Percentiles rank a stretch among this genome's conserved stretches.
Conservation (phyloP, 2,888 invertebrate genomes). For the Erpobdella octoculata region DNA sequence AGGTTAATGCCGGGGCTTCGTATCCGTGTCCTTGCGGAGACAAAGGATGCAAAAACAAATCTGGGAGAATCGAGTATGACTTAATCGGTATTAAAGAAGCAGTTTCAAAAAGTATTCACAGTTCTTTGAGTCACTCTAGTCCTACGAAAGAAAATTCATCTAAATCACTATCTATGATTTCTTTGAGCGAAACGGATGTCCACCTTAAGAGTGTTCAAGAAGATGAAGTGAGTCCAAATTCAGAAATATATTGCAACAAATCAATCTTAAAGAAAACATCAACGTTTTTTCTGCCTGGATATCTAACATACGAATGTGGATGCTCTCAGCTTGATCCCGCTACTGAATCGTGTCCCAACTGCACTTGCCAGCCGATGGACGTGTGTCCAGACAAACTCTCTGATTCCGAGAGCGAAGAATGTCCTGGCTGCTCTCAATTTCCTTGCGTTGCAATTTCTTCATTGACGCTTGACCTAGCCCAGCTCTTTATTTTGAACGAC, state of each 20-base stretch:
- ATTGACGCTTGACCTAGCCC: not conserved
- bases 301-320: not conserved
- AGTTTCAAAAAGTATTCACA: no score
- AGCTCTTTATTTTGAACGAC: not conserved
- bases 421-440: not conserved
- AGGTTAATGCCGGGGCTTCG: not conserved
- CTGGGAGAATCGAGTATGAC: not conserved
- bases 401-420: not conserved
- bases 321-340: not conserved
- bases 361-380: not conserved
- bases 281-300: not conserved
- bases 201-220: not conserved
- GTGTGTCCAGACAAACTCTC: not conserved
- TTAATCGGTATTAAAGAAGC: not conserved
- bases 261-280: not conserved
- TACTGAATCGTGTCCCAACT: not conserved
- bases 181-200: not conserved
- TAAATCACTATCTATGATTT: not conserved
- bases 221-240: not conserved
- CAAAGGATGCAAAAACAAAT: not conserved
- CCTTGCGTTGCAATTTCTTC: not conserved
- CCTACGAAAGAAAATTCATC: not conserved
- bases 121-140: no score
- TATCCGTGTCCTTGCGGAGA: conserved; percentile 5
- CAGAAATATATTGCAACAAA: not conserved